Evolutionary conservation across 23 tunicate species (phyloP), one percentile per base, ranked within the genome.

Genomic region (Trididemnum miniatum): DNA sequence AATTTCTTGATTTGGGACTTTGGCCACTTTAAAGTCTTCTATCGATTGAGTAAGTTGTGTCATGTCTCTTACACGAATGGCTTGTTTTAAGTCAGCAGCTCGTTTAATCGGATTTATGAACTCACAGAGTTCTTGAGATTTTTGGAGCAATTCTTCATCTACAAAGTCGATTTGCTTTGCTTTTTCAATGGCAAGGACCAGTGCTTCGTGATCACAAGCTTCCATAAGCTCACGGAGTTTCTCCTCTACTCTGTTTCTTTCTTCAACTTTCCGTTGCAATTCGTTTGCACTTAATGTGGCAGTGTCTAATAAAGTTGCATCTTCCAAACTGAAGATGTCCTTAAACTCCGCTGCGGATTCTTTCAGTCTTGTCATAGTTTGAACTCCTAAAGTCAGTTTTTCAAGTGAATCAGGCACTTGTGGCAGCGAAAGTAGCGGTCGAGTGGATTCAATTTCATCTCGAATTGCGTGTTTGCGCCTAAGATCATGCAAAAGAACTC

Each of bases 81-180:
- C 95, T 0, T 35, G 66, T 62, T 76, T 89, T 9, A 89, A 73
- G 0, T 65, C 88, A 29, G 65, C 76, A 23, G 57, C 52, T n/a
- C 95, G 78, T 3, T 59, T 77, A 40, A 34, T 72, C 0, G 95
- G 95, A 79, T 89, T 80, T 18, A 89, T 65, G 85, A 89, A 89
- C 31, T 77, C 83, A 31, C 83, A 71, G 1, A 89, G 50, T 22
- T 89, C 82, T 71, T 65, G 36, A 34, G 95, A 75, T 1, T 84
- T 80, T n/a, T 65, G 50, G 30, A 89, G 63, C 23, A 71, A 71
- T 18, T 40, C 37, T 35, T 60, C 18, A 18, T 84, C 88, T 20
- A 84, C 72, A 49, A 89, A 89, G 20, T 87, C 88, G 24, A 82
- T 86, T 22, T 71, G 40, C 1, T 78, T 64, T 1, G 88, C 95